Evolutionary conservation across 2,113 vertebrate genomes (phyloP), one percentile per base, ranked within the genome.

Genomic region (Potamarius usumacintae): DNA sequence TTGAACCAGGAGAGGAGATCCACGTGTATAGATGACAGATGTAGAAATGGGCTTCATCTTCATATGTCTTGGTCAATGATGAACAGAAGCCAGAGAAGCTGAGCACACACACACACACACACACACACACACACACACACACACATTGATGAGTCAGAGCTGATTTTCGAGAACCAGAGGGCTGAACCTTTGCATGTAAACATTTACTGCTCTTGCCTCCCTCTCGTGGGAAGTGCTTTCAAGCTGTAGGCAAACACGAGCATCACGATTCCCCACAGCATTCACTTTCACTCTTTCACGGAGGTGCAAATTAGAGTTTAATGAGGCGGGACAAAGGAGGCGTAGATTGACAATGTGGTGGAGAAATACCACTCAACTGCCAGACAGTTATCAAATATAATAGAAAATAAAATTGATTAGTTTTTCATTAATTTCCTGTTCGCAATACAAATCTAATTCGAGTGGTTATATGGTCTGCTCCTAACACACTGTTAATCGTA

Each of bases 181-280:
- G 77, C 34, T 55, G 69, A 57, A 42, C 27, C 52, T 50, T 58
- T 15, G 12, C 20, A 34, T 22, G 30, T 80, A 57, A 81, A 81
- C 78, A 69, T 71, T 57, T 81, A 57, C 77, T 34, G 30, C 77
- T 69, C 63, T n/a, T 4, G 78, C 85, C 62, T 86, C 63, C 50
- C 85, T 72, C 63, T 86, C 85, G 85, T 86, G 85, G 76, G 85
- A 80, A 58, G 85, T 69, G 85, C 81, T 52, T 77, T 17, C 2
- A 2, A 27, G 55, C 84, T 77, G 72, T 63, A 63, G 57, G 72
- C 84, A 77, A 85, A 78, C 84, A 85, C 34, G 10, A 22, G 30
- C 48, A 18, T 74, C 52, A 74, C 11, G 83, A 85, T 85, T 57
- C 83, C 53, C 53, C 50, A 8, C 65, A 72, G 83, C 52, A 9